Conservation (phyloP, 2,113 vertebrate species). For the Rhizomys pruinosus region DNA sequence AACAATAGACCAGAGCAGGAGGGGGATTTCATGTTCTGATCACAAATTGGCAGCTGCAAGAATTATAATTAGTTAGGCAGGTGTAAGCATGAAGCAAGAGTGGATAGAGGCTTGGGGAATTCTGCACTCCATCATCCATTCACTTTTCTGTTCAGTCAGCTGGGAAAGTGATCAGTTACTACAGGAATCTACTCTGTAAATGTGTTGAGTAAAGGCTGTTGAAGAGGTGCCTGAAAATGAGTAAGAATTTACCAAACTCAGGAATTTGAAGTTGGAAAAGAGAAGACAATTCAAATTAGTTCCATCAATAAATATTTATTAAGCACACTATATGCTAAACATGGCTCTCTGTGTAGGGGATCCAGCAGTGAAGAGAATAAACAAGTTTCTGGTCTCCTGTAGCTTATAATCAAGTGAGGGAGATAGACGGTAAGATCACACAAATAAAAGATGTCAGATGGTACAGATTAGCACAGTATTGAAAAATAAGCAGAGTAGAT, state of each 20-base stretch:
- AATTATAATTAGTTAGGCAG: not conserved
- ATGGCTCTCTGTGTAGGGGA: not conserved
- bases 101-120: not conserved
- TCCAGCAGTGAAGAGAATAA: not conserved
- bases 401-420: not conserved
- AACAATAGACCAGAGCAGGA: not conserved
- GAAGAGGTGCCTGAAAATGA: not conserved
- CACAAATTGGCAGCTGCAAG: not conserved
- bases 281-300: slow-evolving; percentile 1
- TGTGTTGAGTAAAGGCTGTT: not conserved
- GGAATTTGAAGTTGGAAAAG: not conserved
- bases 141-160: not conserved
- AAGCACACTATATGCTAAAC: not conserved
- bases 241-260: not conserved
- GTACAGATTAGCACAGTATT: not conserved
- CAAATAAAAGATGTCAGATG: not conserved
- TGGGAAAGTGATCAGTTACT: not conserved
- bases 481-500: slow-evolving; percentile 18
- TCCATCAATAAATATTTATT: not conserved
- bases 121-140: not conserved
- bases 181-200: not conserved
- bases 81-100: not conserved
- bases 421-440: not conserved
- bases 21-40: not conserved
- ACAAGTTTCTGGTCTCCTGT: not conserved